Evolutionary conservation across 2,797 vertebrate species (phyloP), one percentile per base, ranked within the genome.

Genomic region (Okamejei kenojei): DNA sequence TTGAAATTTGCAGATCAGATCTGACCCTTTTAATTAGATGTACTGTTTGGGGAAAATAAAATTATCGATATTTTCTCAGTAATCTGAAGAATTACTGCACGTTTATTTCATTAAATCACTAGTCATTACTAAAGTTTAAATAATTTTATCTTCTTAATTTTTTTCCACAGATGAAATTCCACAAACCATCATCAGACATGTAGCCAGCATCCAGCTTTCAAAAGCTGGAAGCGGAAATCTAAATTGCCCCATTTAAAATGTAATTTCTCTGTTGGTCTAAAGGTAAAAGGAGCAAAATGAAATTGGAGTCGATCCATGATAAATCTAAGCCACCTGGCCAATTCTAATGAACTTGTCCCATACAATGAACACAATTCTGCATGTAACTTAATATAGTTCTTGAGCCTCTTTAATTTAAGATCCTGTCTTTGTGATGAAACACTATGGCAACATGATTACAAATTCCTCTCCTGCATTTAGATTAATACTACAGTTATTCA

Each of bases 381-480:
- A 58, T 92, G 90, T 76, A 74, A 92, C 11, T 29, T 7, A 92
- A 92, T 92, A 92, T 10, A 29, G 23, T 74, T 74, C 23, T 92
- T 76, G 71, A 38, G 38, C 26, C 54, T 61, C 81, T 29, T 58
- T 29, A 84, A 84, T 61, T 84, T 84, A 61, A 84, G 26, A 71
- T 71, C 8, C 68, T 58, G 23, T 74, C 23, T 74, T 73, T 32
- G 23, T 91, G 15, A 38, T 91, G 38, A 92, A 76, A 76, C 90
- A 92, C 68, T 92, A 38, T 54, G 38, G 38, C 71, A 91, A 91
- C 74, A 91, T 10, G 90, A 91, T 91, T 29, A 91, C 88, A 91
- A 91, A 91, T 91, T 91, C 13, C 71, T 74, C 10, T 11, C 35
- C 35, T 38, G 45, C 35, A 19, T 74, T 58, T 38, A 26, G 68